Evolutionary conservation across 2,113 vertebrate species (phyloP), one percentile per base, ranked within the genome.

Genomic region (Erythrolamprus reginae): DNA sequence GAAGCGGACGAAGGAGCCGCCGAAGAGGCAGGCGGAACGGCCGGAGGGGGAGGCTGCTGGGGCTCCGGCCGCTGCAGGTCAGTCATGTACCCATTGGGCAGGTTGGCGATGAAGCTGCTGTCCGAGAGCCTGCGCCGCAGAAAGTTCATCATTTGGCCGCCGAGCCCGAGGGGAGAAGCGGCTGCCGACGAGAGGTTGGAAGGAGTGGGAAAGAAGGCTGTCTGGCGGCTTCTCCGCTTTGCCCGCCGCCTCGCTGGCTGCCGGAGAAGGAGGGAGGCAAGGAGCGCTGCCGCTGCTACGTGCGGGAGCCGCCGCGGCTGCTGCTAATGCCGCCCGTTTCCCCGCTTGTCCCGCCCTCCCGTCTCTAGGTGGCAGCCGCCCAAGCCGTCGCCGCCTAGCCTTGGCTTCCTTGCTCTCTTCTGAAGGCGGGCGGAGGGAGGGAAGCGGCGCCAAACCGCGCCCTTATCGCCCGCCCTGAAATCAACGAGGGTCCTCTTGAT

Each of bases 51-150:
- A 38, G 96, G 97, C 89, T 96, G 95, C 82, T 95, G 96, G n/a
- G 97, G 96, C 95, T 97, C 97, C 0, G 97, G 97, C 94, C 98
- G 97, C 97, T 99, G 98, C 95, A 99, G 98, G 96, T 99, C 99
- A 7, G 98, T 97, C 98, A 99, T 98, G 98, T 99, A 99, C 94
- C 99, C 99, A 87, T 99, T 99, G 96, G 99, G 98, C 92, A 99
- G 98, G 96, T 99, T 99, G 96, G 98, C 98, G 95, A 99, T 98
- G 97, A 99, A 99, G 97, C 98, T 99, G 98, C 99, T 99, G 98
- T 99, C 98, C 13, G 99, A 99, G 90, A 99, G 98, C 91, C 98
- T 98, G 91, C 99, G 98, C 83, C 98, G 97, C 91, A 99, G 98
- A 98, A 98, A 99, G 98, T 99, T 99, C 99, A 99, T 99, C 97